Evolutionary conservation across 2,113 vertebrate genomes (phyloP).

Genomic region (Ammospiza caudacuta): DNA sequence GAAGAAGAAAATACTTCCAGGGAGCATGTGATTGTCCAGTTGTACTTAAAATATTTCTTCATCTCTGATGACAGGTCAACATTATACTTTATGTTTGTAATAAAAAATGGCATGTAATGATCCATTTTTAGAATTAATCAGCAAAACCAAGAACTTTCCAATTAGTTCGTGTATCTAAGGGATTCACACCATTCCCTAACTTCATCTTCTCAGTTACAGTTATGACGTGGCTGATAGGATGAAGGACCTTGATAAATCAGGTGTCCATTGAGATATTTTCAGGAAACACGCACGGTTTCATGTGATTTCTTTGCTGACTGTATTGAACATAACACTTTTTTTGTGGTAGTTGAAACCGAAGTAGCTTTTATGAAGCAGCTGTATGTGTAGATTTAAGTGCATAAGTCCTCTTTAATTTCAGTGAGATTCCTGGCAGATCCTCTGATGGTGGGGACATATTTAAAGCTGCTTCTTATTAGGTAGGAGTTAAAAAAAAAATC

Average conservation of each 20-base stretch:
- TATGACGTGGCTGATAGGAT: neutral
- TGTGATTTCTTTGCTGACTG: neutral
- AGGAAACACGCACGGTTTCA: neutral
- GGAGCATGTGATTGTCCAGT: neutral
- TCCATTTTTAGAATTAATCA: conserved; percentile 1
- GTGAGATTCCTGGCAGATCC: neutral
- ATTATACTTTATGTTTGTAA: conserved; percentile 28
- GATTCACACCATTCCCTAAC: neutral
- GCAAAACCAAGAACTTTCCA: conserved; percentile 3
- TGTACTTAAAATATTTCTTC: conserved; percentile 21
- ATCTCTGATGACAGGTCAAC: neutral
- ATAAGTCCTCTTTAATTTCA: neutral
- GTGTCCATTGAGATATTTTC: neutral
- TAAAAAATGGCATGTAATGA: conserved; percentile 5
- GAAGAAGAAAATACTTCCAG: neutral
- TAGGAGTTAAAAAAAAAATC: neutral
- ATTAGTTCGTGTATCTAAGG: neutral
- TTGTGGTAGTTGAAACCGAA: neutral
- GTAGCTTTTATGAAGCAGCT: neutral
- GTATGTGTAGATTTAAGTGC: neutral
- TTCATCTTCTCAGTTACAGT: neutral
- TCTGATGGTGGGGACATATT: neutral
- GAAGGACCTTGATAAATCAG: neutral
- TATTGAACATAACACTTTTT: neutral
- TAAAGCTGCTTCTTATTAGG: neutral